Conservation (phyloP, 53 echinoderm and acorn worm species). For the Holothuria scabra region DNA sequence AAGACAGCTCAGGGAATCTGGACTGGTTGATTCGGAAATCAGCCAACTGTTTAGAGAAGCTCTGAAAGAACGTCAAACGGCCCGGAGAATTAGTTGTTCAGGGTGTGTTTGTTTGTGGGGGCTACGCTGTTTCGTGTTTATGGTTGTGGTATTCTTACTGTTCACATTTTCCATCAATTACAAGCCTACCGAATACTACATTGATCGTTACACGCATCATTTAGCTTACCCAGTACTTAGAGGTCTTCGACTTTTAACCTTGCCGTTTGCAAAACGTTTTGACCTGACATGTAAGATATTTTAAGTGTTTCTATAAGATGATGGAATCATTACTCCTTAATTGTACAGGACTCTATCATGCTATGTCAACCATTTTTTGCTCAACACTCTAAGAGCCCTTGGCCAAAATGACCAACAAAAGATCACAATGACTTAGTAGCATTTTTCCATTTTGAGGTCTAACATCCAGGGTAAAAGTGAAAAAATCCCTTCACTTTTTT, state of each 20-base stretch:
- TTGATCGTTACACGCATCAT: constrained; percentile 42
- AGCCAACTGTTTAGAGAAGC: constrained; percentile 4
- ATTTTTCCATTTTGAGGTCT: too few species aligned
- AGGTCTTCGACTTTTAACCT: constrained; percentile 45
- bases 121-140: background rate
- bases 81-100: background rate
- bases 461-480: too few species aligned
- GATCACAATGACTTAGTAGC: too few species aligned
- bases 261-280: constrained; percentile 55
- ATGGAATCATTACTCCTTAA: too few species aligned
- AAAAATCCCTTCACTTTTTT: too few species aligned
- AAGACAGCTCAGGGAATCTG: background rate
- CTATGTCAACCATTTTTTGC: too few species aligned
- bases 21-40: background rate
- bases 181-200: constrained; percentile 52
- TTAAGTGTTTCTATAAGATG: too few species aligned
- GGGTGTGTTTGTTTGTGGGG: background rate
- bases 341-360: too few species aligned
- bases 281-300: constrained; percentile 63
- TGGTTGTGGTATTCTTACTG: background rate
- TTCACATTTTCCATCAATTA: constrained; percentile 41
- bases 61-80: background rate
- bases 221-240: constrained; percentile 64
- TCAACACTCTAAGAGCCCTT: too few species aligned
- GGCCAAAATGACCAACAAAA: too few species aligned